These are phyloP conservation scores for Callosobruchus maculatus DNA, from an alignment of 2,888 invertebrate species.

Conservation along the genomic window DNA sequence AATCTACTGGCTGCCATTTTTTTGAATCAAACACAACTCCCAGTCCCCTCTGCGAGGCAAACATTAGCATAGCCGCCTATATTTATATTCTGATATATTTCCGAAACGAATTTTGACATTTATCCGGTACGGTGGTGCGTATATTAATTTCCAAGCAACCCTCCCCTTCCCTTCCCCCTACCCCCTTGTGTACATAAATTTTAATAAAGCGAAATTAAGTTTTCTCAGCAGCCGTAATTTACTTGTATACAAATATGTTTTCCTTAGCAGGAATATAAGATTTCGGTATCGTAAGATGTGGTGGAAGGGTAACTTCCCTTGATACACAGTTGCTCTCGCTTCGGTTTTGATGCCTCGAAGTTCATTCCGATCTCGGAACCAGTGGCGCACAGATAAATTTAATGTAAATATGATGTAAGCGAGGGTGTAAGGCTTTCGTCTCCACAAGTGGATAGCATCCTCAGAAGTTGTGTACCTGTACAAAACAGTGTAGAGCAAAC, in stretches of 20 bases:
- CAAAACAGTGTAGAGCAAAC: too few species aligned
- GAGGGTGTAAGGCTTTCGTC: too few species aligned
- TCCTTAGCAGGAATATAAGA: background rate
- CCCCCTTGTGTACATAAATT: background rate
- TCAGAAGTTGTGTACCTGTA: too few species aligned
- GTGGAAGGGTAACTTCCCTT: background rate
- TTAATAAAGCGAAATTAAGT: background rate
- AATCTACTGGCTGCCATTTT: too few species aligned
- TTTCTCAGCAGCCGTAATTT: background rate
- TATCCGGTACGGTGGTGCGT: background rate
- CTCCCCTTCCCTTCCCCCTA: background rate
- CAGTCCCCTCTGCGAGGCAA: background rate
- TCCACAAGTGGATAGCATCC: too few species aligned
- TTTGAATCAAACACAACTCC: background rate
- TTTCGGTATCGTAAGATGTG: background rate
- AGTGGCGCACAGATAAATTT: background rate
- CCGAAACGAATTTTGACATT: background rate
- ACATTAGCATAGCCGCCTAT: background rate
- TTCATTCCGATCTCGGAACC: background rate
- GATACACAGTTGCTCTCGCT: background rate
- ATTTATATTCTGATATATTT: background rate
- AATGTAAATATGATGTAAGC: too few species aligned
- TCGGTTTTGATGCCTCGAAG: background rate
- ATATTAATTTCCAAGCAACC: background rate
- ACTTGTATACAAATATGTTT: background rate